phyloP scores from a whole-genome alignment of 2,797 vertebrate genomes.

The Chlorospingus flavigularis region DNA sequence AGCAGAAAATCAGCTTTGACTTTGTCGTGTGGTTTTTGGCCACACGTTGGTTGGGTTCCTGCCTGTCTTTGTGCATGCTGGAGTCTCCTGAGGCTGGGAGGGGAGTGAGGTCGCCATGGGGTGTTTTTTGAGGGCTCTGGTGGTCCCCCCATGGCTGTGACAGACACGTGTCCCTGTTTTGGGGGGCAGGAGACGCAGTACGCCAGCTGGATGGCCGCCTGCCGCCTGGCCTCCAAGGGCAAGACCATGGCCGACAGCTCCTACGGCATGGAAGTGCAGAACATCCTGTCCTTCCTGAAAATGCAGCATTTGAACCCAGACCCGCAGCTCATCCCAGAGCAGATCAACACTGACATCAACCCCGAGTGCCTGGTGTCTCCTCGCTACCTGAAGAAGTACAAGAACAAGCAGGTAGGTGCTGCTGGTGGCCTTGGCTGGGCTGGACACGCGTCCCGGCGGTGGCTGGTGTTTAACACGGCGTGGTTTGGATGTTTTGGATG shows the following conservation, averaged over 20 bases:
- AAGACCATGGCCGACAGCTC: slow-evolving; percentile 99
- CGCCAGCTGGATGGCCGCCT: slow-evolving; percentile 98
- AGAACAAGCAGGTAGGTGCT: slow-evolving; percentile 92
- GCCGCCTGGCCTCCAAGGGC: slow-evolving; percentile 95
- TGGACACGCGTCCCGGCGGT: rapidly evolving
- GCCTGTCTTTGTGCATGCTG: rapidly evolving
- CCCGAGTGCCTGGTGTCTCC: slow-evolving; percentile 97
- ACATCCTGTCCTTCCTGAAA: slow-evolving; percentile 97
- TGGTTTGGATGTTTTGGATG: neutral
- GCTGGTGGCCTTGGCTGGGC: rapidly evolving
- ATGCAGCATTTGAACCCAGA: slow-evolving; percentile 99
- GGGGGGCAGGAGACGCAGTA: slow-evolving; percentile 93
- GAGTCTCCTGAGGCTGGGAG: neutral
- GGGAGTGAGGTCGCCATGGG: neutral
- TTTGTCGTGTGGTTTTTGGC: neutral
- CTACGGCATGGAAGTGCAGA: slow-evolving; percentile 96
- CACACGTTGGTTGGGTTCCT: rapidly evolving
- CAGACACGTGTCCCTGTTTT: neutral
- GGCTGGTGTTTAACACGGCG: neutral
- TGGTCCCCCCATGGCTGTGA: neutral
- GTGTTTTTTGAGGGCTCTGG: neutral
- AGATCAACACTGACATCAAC: slow-evolving; percentile 93
- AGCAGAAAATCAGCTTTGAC: neutral
- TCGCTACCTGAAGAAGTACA: slow-evolving; percentile 97
- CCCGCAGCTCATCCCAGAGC: slow-evolving; percentile 91